phyloP scores from a whole-genome alignment of 2,797 vertebrate species.

The Neostethus bicornis region DNA sequence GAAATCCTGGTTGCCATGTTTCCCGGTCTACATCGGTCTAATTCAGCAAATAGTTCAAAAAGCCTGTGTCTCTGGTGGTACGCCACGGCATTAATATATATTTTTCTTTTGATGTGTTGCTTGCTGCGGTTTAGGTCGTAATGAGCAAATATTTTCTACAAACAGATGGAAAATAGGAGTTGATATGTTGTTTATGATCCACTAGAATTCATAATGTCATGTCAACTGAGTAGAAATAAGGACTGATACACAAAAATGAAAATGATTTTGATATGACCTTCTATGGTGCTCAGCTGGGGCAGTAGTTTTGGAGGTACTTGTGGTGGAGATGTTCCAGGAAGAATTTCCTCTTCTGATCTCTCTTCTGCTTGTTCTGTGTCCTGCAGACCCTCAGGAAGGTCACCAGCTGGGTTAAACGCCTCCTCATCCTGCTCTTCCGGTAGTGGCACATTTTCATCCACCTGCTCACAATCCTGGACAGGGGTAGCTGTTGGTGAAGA shows the following conservation, averaged over 20 bases:
- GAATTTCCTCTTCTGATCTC: conserved; percentile 63
- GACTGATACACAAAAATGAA: not conserved
- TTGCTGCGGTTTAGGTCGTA: too few species aligned
- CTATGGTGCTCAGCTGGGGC: conserved; percentile 66
- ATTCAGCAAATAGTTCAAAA: not conserved
- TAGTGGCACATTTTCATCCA: conserved; percentile 54
- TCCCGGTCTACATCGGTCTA: not conserved
- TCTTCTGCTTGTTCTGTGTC: conserved; percentile 64
- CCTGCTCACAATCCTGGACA: conserved; percentile 66
- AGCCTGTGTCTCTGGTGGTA: not conserved
- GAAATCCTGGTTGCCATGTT: not conserved
- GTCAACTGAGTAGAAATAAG: not conserved
- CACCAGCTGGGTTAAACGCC: conserved; percentile 40
- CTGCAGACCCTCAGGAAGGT: conserved; percentile 69
- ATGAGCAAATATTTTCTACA: too few species aligned
- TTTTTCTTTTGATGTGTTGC: too few species aligned
- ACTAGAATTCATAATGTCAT: not conserved
- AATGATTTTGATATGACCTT: conserved; percentile 65
- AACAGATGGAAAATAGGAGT: too few species aligned
- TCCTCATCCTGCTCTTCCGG: conserved; percentile 53
- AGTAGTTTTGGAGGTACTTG: conserved; percentile 70
- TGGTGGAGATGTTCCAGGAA: conserved; percentile 68
- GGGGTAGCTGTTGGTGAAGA: conserved; percentile 55
- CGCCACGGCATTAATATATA: not conserved
- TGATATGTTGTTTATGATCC: too few species aligned